A percentile compares a stretch with the other conserved stretches of the same genome.
phyloP scores from a whole-genome alignment of 1,140 invertebrate species.

The Drosophila nikananu region DNA sequence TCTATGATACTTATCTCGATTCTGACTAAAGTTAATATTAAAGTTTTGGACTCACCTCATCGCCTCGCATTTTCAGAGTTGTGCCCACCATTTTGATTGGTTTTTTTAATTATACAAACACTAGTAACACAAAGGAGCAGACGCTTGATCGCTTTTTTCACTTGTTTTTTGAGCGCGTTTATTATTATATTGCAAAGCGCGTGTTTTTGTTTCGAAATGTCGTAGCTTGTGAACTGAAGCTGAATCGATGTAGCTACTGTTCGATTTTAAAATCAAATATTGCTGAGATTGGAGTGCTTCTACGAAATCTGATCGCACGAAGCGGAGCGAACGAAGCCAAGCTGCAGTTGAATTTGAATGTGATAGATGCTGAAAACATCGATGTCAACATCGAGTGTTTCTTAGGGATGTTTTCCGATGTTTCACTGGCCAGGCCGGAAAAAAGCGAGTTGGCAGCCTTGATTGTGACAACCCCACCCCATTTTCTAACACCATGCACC shows the following conservation, averaged over 20 bases:
- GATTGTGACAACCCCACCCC: too few species aligned
- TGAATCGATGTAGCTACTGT: constrained; percentile 26
- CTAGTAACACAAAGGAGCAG: constrained; percentile 17
- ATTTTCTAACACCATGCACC: too few species aligned
- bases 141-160: constrained; percentile 22
- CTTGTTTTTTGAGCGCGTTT: constrained; percentile 17
- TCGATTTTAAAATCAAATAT: constrained; percentile 33
- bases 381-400: too few species aligned
- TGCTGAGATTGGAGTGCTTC: constrained; percentile 15
- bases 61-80: constrained; percentile 62
- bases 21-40: neutral
- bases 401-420: too few species aligned
- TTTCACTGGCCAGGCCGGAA: too few species aligned
- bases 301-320: constrained; percentile 31
- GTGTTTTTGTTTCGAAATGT: constrained; percentile 7
- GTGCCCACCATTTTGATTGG: constrained; percentile 66
- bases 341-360: constrained; percentile 67
- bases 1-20: neutral
- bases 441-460: too few species aligned
- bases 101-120: constrained; percentile 24
- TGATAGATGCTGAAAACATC: too few species aligned
- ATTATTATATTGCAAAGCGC: neutral
- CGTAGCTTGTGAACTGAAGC: constrained; percentile 25
- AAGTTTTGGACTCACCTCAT: constrained; percentile 64
- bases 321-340: constrained; percentile 45